phyloP scores from a whole-genome alignment of 2,888 invertebrate genomes.

The Apotomis turbidana region DNA sequence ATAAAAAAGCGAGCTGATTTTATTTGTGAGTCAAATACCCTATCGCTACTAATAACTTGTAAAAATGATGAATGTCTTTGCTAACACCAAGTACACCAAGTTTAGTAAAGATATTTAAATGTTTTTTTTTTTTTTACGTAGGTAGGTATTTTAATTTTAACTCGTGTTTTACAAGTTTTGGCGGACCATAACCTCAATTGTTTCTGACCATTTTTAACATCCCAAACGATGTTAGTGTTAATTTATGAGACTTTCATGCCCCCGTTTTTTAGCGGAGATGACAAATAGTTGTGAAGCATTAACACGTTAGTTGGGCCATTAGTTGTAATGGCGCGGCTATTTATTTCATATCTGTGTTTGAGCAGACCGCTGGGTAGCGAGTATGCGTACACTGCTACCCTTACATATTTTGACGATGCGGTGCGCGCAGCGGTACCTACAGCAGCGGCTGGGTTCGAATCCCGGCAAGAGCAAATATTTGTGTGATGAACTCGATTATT shows the following conservation, averaged over 20 bases:
- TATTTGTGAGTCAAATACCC: too few species aligned
- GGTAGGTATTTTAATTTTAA: background rate
- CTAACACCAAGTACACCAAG: too few species aligned
- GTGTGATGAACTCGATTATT: too few species aligned
- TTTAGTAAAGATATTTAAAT: too few species aligned
- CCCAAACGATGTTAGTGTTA: constrained; percentile 24
- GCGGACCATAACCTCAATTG: constrained; percentile 16
- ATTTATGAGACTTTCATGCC: constrained; percentile 46
- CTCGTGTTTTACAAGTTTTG: constrained; percentile 2
- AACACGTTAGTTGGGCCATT: constrained; percentile 65
- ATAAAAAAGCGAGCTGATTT: too few species aligned
- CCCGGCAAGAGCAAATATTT: too few species aligned
- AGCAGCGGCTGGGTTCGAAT: too few species aligned
- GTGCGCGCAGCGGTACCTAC: too few species aligned
- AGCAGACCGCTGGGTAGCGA: constrained; percentile 57
- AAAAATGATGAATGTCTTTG: too few species aligned
- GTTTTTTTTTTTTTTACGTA: background rate
- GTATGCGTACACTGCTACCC: constrained; percentile 40
- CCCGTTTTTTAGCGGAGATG: constrained; percentile 46
- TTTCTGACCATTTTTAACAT: constrained; percentile 17
- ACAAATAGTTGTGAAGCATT: constrained; percentile 43
- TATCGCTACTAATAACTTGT: too few species aligned
- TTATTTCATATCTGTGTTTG: constrained; percentile 78
- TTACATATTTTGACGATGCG: background rate
- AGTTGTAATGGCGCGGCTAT: constrained; percentile 68